Percentiles rank a stretch among this genome's conserved stretches.
phyloP scores from a whole-genome alignment of 2,888 invertebrate genomes.

The Drosophila ezoana region DNA sequence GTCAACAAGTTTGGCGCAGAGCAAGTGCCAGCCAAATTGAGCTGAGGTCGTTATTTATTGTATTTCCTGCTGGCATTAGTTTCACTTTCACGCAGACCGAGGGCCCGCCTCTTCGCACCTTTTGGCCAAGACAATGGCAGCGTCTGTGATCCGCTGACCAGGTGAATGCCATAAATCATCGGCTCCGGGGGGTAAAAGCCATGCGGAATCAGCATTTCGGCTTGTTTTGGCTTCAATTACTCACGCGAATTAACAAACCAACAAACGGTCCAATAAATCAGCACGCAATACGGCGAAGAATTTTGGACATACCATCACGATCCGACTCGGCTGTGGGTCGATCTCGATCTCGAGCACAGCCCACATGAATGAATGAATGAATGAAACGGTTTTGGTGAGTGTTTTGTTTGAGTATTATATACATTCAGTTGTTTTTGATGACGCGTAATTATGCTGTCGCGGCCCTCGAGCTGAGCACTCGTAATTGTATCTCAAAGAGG shows the following conservation, averaged over 20 bases:
- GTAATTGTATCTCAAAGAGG: slow-evolving; percentile 34
- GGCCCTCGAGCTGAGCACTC: slow-evolving; percentile 44
- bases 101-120: slow-evolving; percentile 58
- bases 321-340: slow-evolving; percentile 41
- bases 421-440: slow-evolving; percentile 43
- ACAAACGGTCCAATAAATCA: slow-evolving; percentile 61
- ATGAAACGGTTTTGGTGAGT: slow-evolving; percentile 26
- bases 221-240: slow-evolving; percentile 58
- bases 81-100: slow-evolving; percentile 61
- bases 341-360: slow-evolving; percentile 26
- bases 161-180: slow-evolving; percentile 63
- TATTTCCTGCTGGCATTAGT: slow-evolving; percentile 59
- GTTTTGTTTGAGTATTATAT: slow-evolving; percentile 27
- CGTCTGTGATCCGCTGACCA: slow-evolving; percentile 41
- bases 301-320: slow-evolving; percentile 44
- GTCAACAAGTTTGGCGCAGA: slow-evolving; percentile 35
- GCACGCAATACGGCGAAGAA: slow-evolving; percentile 42
- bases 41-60: slow-evolving; percentile 30
- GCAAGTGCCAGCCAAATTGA: slow-evolving; percentile 15
- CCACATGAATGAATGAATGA: slow-evolving; percentile 24
- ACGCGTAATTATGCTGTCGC: slow-evolving; percentile 60
- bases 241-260: slow-evolving; percentile 57
- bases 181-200: slow-evolving; percentile 41
- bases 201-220: slow-evolving; percentile 41
- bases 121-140: slow-evolving; percentile 45